Evolutionary conservation across 2,113 vertebrate genomes (phyloP).

Genomic region (Morone chrysops): DNA sequence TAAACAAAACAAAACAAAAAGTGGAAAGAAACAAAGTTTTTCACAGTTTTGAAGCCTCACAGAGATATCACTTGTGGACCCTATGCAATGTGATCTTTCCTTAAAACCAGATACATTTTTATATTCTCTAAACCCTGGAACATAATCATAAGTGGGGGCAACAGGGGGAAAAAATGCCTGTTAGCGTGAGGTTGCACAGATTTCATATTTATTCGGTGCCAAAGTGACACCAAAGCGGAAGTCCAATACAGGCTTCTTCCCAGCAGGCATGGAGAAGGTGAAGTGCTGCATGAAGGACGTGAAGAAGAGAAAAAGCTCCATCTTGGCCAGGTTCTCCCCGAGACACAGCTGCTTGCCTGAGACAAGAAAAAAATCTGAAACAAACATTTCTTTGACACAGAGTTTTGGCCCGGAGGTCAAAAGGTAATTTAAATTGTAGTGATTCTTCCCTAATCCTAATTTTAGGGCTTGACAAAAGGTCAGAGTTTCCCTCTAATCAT

Average conservation of each 20-base stretch:
- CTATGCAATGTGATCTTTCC: background rate
- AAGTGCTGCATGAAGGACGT: constrained; percentile 79
- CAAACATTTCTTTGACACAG: background rate
- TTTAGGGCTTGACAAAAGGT: background rate
- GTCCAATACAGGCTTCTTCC: constrained; percentile 53
- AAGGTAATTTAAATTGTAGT: no score
- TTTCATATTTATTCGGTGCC: constrained; percentile 61
- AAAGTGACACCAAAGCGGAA: rapidly evolving
- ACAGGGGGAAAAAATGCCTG: background rate
- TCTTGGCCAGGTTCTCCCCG: constrained; percentile 82
- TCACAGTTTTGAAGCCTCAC: background rate
- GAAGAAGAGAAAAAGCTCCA: constrained; percentile 88
- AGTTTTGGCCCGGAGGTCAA: background rate
- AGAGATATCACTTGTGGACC: background rate
- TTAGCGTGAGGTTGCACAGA: constrained; percentile 65
- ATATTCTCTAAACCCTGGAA: background rate
- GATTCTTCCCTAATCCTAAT: background rate
- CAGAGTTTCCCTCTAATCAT: background rate
- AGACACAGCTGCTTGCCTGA: constrained; percentile 85
- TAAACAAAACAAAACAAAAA: background rate
- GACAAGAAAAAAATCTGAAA: background rate
- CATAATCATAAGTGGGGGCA: background rate
- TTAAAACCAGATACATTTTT: background rate
- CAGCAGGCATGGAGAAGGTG: constrained; percentile 55
- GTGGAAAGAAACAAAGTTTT: background rate